Percentiles rank a stretch among this genome's conserved stretches.
These are phyloP conservation scores for Pituophis catenifer DNA, from an alignment of 2,113 vertebrate genomes.

Conservation along the genomic window DNA sequence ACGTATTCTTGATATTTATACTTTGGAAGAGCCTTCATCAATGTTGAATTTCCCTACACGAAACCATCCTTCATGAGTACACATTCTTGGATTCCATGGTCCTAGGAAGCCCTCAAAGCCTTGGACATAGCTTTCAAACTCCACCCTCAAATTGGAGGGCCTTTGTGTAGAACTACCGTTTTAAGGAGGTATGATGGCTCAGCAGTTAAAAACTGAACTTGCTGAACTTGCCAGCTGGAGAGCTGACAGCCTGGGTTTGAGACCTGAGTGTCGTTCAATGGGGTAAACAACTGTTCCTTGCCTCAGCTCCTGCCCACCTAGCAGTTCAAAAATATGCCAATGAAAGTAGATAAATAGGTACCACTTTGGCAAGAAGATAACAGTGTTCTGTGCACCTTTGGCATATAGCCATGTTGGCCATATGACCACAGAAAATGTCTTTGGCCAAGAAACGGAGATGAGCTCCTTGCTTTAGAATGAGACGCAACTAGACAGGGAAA, in stretches of 20 bases:
- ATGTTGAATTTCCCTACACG: not conserved
- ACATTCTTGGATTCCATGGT: not conserved
- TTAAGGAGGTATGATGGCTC: not conserved
- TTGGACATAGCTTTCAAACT: not conserved
- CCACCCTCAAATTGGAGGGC: not conserved
- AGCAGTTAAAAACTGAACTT: not conserved
- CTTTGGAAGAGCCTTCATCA: not conserved
- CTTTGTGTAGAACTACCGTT: not conserved
- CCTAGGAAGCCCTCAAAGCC: not conserved
- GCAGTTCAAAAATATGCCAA: not conserved
- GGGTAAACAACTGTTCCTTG: not conserved
- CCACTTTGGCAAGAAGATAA: not conserved
- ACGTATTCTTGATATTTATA: not conserved
- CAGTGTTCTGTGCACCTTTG: not conserved
- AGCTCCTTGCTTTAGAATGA: not conserved
- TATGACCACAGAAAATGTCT: not conserved
- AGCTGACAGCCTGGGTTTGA: not conserved
- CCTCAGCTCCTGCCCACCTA: not conserved
- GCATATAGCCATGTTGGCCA: not conserved
- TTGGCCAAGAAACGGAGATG: not conserved
- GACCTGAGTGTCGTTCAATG: not conserved
- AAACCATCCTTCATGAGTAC: not conserved
- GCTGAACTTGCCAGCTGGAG: not conserved
- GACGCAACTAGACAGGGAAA: not conserved
- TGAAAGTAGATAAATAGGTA: not conserved